Percentiles rank a stretch among this genome's conserved stretches.
These are phyloP conservation scores for Periophthalmus magnuspinnatus DNA, from an alignment of 2,797 vertebrate species.

Conservation along the genomic window DNA sequence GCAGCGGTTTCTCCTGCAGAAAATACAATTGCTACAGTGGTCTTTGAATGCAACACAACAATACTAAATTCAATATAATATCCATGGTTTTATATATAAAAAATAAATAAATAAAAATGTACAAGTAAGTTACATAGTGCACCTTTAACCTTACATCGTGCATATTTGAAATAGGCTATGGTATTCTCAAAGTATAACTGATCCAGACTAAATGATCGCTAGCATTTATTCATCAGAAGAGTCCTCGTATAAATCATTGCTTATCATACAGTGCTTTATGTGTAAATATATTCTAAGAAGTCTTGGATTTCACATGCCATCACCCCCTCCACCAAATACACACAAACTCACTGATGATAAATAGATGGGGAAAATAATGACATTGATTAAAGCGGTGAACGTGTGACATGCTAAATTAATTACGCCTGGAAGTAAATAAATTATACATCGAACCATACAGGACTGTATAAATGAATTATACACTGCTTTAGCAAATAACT, in stretches of 20 bases:
- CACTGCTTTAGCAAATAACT: constrained; percentile 51
- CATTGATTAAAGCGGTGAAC: constrained; percentile 44
- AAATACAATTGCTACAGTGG: constrained; percentile 8
- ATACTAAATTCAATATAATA: no score
- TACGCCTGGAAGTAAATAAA: constrained; percentile 53
- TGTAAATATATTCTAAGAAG: not conserved
- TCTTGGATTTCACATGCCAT: not conserved
- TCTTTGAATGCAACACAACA: not conserved
- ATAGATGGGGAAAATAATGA: constrained; percentile 25
- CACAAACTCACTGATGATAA: constrained; percentile 9
- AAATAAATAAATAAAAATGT: no score
- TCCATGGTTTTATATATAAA: no score
- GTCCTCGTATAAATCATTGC: not conserved
- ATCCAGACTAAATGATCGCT: not conserved
- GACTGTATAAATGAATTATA: constrained; percentile 58
- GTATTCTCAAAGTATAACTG: not conserved
- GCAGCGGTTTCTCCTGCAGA: constrained; percentile 11
- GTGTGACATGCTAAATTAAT: constrained; percentile 54
- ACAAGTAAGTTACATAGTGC: no score
- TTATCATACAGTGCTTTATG: no score
- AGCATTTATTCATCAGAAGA: not conserved
- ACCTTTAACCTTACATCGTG: no score
- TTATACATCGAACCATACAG: constrained; percentile 54
- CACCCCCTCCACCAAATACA: not conserved
- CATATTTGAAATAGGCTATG: not conserved